Conservation (phyloP, 1,140 invertebrate species). For the Trichomalopsis sarcophagae region DNA sequence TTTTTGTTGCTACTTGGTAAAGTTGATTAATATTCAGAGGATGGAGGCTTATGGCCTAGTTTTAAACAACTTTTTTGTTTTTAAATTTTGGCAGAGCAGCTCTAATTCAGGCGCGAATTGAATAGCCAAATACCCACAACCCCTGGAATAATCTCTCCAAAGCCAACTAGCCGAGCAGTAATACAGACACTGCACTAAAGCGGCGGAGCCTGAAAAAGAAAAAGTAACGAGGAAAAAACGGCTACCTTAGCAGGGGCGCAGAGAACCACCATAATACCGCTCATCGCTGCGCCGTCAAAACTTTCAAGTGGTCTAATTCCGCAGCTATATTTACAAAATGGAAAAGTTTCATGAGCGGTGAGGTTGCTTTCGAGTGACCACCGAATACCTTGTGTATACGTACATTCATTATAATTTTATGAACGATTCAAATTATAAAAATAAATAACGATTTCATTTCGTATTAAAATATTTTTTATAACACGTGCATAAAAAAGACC, state of each 20-base stretch:
- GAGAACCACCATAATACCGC: neutral
- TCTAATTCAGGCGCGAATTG: too few relatives aligned
- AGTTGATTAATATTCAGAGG: neutral
- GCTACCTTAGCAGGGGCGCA: neutral
- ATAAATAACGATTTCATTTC: too few relatives aligned
- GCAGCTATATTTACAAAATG: conserved; percentile 25
- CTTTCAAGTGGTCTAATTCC: conserved; percentile 27
- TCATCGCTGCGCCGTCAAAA: neutral
- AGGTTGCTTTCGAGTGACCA: conserved; percentile 1
- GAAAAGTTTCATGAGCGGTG: conserved; percentile 10
- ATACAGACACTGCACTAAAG: neutral
- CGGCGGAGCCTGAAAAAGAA: neutral
- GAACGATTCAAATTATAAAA: too few relatives aligned
- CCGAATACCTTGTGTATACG: neutral
- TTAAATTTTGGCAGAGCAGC: neutral
- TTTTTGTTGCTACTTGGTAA: neutral
- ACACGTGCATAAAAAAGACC: too few relatives aligned
- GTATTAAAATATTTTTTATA: too few relatives aligned
- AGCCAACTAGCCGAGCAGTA: neutral
- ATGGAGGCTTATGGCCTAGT: neutral
- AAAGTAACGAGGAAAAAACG: neutral
- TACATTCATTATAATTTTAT: too few relatives aligned
- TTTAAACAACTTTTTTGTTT: neutral
- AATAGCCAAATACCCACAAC: too few relatives aligned
- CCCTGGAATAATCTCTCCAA: neutral